phyloP scores from a whole-genome alignment of 2,797 vertebrate species.

The Knipowitschia caucasica region DNA sequence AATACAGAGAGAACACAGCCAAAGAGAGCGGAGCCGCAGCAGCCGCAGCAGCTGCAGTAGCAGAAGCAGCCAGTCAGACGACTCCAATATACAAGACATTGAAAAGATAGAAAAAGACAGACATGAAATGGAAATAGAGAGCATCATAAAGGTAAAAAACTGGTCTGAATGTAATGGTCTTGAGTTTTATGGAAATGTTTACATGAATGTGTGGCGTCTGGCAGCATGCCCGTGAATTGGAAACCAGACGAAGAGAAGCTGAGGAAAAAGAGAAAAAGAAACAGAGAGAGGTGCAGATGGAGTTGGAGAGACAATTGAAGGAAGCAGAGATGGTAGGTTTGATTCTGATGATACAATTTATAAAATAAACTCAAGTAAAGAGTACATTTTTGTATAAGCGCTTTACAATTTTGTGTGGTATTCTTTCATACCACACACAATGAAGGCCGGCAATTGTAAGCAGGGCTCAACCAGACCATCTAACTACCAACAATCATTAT shows the following conservation, averaged over 20 bases:
- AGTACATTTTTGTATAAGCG: slow-evolving; percentile 23
- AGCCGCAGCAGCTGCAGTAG: slow-evolving; percentile 56
- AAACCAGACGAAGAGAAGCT: slow-evolving; percentile 57
- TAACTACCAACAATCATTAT: too few species aligned
- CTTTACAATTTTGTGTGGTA: too few species aligned
- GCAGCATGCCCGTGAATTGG: slow-evolving; percentile 68
- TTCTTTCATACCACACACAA: too few species aligned
- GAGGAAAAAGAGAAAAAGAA: slow-evolving; percentile 63
- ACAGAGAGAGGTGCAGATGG: slow-evolving; percentile 69
- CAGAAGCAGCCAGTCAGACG: slow-evolving; percentile 62
- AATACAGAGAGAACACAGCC: slow-evolving; percentile 60
- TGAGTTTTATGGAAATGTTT: background rate
- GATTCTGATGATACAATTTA: background rate
- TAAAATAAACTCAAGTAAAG: slow-evolving; percentile 4
- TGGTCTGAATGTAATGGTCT: background rate
- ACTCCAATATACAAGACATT: slow-evolving; percentile 40
- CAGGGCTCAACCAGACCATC: too few species aligned
- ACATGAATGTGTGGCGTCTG: slow-evolving; percentile 12
- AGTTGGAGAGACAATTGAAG: slow-evolving; percentile 70
- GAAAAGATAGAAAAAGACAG: slow-evolving; percentile 51
- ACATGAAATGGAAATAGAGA: slow-evolving; percentile 65
- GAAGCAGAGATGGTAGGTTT: slow-evolving; percentile 64
- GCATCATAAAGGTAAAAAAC: slow-evolving; percentile 64
- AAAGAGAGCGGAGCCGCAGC: slow-evolving; percentile 53
- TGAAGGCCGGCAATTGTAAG: too few species aligned